A percentile compares a stretch with the other conserved stretches of the same genome.
These are phyloP conservation scores for Orius laevigatus DNA, from an alignment of 1,140 invertebrate species.

Conservation along the genomic window DNA sequence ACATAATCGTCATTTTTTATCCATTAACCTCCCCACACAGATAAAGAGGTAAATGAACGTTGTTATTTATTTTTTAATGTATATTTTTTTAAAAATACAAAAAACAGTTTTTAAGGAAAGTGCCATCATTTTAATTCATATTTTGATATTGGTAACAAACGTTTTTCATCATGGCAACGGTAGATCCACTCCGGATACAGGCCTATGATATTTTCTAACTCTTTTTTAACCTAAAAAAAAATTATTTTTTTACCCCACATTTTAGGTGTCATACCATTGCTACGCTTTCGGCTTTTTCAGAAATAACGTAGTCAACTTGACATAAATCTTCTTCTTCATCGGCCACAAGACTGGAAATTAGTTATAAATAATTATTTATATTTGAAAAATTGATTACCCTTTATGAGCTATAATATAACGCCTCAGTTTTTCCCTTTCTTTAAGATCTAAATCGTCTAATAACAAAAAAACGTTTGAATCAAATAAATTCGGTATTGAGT, in stretches of 20 bases:
- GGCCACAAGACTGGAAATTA: slow-evolving; percentile 3
- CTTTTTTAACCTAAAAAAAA: slow-evolving; percentile 13
- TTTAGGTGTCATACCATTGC: neutral
- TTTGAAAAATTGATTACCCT: slow-evolving; percentile 13
- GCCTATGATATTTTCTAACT: neutral
- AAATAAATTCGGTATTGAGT: slow-evolving; percentile 12
- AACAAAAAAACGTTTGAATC: slow-evolving; percentile 1
- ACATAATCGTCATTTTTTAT: neutral
- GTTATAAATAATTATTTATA: slow-evolving; percentile 2
- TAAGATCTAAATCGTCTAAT: slow-evolving; percentile 6
- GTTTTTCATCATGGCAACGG: slow-evolving; percentile 17
- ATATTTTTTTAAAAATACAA: too few relatives aligned
- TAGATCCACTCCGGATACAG: slow-evolving; percentile 20
- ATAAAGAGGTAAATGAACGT: neutral
- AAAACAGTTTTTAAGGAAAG: too few relatives aligned
- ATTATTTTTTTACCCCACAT: neutral
- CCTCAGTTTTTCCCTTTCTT: slow-evolving; percentile 9
- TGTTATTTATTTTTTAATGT: too few relatives aligned
- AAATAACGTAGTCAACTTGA: slow-evolving; percentile 10
- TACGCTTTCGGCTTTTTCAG: slow-evolving; percentile 7
- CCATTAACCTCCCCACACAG: neutral
- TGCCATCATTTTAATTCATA: slow-evolving; percentile 1
- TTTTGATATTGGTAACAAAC: slow-evolving; percentile 8
- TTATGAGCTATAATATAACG: slow-evolving; percentile 19
- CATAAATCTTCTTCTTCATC: neutral